Evolutionary conservation across 2,888 invertebrate genomes (phyloP).

Genomic region (Stenodera caucasica): DNA sequence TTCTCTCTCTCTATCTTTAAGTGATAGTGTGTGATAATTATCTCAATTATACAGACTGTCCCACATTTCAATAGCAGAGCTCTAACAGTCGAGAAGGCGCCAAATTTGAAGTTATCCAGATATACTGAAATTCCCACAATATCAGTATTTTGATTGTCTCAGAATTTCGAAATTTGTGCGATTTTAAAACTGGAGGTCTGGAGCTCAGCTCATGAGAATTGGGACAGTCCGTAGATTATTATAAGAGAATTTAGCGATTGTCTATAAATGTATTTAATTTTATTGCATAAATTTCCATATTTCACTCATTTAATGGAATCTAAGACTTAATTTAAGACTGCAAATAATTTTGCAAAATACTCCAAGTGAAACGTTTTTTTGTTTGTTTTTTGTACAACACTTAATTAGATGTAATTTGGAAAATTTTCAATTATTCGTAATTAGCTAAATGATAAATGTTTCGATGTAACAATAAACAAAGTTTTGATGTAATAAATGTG

Average conservation of each 20-base stretch:
- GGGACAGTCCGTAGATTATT: no score
- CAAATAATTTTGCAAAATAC: constrained; percentile 25
- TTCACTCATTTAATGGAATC: constrained; percentile 7
- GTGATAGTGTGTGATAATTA: constrained; percentile 34
- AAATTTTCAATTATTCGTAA: constrained; percentile 15
- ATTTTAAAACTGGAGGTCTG: no score
- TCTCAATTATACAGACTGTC: neutral
- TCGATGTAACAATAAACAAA: constrained; percentile 25
- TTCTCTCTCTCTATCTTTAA: constrained; percentile 15
- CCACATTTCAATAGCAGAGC: no score
- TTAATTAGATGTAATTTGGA: constrained; percentile 15
- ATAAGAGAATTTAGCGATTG: no score
- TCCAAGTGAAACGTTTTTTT: constrained; percentile 26
- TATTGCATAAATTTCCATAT: constrained; percentile 2
- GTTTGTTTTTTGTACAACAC: neutral
- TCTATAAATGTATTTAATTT: constrained; percentile 12
- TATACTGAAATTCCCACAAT: no score
- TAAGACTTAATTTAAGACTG: constrained; percentile 31
- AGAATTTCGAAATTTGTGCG: neutral
- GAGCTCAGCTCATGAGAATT: no score
- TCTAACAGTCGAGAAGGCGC: no score
- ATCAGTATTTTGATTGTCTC: no score
- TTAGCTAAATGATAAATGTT: constrained; percentile 26
- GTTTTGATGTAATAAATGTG: constrained; percentile 31
- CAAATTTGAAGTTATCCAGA: no score